Evolutionary conservation across 2,113 vertebrate species (phyloP).

Genomic region (Rhadina sibilatrix): DNA sequence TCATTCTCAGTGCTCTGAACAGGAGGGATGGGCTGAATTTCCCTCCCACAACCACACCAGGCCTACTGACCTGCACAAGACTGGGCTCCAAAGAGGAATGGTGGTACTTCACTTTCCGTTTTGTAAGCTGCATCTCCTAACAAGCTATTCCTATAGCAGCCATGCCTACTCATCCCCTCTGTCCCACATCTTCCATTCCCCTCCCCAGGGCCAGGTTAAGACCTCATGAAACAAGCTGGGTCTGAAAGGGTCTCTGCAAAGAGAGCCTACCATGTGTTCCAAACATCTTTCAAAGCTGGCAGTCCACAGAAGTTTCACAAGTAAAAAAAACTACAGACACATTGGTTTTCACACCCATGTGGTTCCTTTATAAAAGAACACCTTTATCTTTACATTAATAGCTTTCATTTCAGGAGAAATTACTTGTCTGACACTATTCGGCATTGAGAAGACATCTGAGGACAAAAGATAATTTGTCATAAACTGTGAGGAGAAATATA

Average conservation of each 20-base stretch:
- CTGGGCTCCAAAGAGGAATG: background rate
- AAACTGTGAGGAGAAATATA: background rate
- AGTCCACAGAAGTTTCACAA: background rate
- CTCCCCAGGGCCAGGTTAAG: background rate
- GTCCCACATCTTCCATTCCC: background rate
- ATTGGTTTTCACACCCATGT: background rate
- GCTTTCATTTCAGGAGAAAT: background rate
- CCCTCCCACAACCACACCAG: background rate
- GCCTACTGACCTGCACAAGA: too few relatives aligned
- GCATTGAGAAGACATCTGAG: background rate
- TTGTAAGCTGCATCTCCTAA: background rate
- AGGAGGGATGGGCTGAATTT: background rate
- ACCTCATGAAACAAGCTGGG: background rate
- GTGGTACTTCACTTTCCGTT: background rate
- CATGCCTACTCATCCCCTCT: background rate
- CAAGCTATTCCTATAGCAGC: fast-evolving
- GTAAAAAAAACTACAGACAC: background rate
- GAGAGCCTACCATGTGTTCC: background rate
- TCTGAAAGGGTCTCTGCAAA: background rate
- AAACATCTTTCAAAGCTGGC: background rate
- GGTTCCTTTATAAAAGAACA: background rate
- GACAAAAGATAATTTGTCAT: background rate
- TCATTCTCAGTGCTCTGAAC: too few relatives aligned
- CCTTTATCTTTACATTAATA: background rate
- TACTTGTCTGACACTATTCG: background rate